Conservation (phyloP, 2,888 invertebrate species). For the Ethmia dodecea region DNA sequence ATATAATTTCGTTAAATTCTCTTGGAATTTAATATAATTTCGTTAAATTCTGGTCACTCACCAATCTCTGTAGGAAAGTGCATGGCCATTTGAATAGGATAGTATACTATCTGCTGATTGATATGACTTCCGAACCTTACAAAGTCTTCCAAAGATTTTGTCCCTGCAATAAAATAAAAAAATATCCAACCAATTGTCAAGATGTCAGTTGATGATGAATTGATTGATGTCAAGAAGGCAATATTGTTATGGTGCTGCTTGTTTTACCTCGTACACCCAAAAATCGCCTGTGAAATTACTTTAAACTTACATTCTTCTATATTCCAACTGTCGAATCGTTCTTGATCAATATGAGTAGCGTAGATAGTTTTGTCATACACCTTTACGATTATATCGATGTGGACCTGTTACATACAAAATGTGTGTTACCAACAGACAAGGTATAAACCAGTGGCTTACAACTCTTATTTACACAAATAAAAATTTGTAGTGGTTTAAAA, state of each 20-base stretch:
- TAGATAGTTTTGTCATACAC: constrained; percentile 82
- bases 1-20: too few species aligned
- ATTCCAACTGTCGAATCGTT: constrained; percentile 79
- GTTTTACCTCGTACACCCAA: not conserved
- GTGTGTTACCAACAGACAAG: too few species aligned
- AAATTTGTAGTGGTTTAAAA: too few species aligned
- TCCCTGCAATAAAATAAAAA: constrained; percentile 71
- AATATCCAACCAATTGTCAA: too few species aligned
- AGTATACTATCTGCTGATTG: constrained; percentile 70
- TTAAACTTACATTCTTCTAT: constrained; percentile 77
- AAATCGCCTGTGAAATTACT: not conserved
- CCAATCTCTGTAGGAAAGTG: constrained; percentile 63
- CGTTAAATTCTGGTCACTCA: constrained; percentile 28
- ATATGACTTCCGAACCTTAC: constrained; percentile 79
- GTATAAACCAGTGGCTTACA: too few species aligned
- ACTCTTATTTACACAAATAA: too few species aligned
- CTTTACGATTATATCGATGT: constrained; percentile 81
- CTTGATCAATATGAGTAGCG: constrained; percentile 81
- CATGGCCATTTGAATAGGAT: constrained; percentile 62
- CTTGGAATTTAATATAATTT: too few species aligned
- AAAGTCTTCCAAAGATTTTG: constrained; percentile 73
- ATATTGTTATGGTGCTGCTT: too few species aligned
- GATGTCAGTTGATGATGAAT: too few species aligned
- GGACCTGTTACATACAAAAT: constrained; percentile 77
- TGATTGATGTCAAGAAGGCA: too few species aligned